Base-by-base conservation (phyloP, 2,113 vertebrate species). In the Cricetomys ansorgei region DNA sequence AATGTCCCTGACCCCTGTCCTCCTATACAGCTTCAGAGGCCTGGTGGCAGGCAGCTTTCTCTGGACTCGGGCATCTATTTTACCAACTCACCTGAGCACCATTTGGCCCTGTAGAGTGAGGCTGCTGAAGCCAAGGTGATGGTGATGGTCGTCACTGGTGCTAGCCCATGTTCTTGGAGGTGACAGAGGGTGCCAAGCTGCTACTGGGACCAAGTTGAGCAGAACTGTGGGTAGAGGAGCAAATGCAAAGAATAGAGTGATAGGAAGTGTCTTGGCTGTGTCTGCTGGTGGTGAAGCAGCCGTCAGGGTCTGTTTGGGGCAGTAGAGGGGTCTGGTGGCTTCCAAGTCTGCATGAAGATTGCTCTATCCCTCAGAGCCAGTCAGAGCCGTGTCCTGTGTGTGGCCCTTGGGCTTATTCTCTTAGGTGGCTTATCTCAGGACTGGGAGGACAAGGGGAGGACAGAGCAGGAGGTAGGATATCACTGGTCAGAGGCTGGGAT, bases 1-100 rank as follows among this genome's bases (percentile, higher is more conserved):
- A 3, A 1, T 5, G 2, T 31, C 12, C 59, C 37, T 12, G 0
- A 5, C 1, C 31, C 10, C 64, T 29, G 3, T 80, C 64, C 15
- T 48, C 31, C 15, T 19, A 23, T 2, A 45, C 81, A 79, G n/a
- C 53, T 55, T 37, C 48, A 50, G 76, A 37, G n/a, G 40, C 64
- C n/a, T 1, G 21, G 27, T 1, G 59, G 45, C 25, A 23, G 13
- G 29, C 45, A 25, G 16, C 25, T 43, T 4, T 75, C 64, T 81
- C 29, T 73, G 27, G 53, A 57, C 48, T 19, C 12, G 29, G 73
- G 25, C 76, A 7, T 67, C 67, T 17, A 1, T 45, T 62, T 73
- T 25, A 7, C 40, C 19, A 59, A 79, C 62, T 4, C 3, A 40
- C 62, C 67, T 3, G 1, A 2, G 73, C 62, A 10, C 37, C 27